These are phyloP conservation scores for Phengaris alcon DNA, from an alignment of 2,888 invertebrate genomes.

Conservation along the genomic window DNA sequence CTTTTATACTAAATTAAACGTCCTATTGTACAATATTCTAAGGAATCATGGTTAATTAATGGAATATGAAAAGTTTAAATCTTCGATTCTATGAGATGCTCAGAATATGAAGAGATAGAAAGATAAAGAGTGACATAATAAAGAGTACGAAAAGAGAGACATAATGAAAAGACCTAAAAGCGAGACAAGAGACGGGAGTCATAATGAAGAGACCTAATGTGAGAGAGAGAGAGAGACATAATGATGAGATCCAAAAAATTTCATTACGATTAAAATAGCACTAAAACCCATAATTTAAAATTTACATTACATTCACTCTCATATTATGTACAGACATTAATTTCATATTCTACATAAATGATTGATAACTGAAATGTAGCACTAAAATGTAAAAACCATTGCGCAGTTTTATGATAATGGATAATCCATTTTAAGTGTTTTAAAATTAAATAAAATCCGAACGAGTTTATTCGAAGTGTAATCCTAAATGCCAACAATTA, in stretches of 20 bases:
- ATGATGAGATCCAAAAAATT: too few species aligned
- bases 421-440: neutral
- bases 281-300: neutral
- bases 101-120: neutral
- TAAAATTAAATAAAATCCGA: constrained; percentile 1
- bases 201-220: too few species aligned
- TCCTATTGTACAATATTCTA: neutral
- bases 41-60: neutral
- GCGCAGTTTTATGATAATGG: neutral
- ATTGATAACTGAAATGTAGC: neutral
- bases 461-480: neutral
- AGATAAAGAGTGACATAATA: neutral
- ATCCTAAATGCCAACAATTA: constrained; percentile 19
- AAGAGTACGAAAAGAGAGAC: neutral
- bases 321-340: neutral
- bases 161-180: neutral
- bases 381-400: neutral
- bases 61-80: neutral
- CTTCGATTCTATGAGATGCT: neutral
- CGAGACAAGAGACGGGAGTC: too few species aligned
- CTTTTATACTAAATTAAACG: neutral
- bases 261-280: too few species aligned
- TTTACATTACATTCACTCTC: neutral
- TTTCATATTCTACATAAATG: neutral
- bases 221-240: too few species aligned